phyloP scores from a whole-genome alignment of 2,113 vertebrate species.

The Sinosuthora webbiana region DNA sequence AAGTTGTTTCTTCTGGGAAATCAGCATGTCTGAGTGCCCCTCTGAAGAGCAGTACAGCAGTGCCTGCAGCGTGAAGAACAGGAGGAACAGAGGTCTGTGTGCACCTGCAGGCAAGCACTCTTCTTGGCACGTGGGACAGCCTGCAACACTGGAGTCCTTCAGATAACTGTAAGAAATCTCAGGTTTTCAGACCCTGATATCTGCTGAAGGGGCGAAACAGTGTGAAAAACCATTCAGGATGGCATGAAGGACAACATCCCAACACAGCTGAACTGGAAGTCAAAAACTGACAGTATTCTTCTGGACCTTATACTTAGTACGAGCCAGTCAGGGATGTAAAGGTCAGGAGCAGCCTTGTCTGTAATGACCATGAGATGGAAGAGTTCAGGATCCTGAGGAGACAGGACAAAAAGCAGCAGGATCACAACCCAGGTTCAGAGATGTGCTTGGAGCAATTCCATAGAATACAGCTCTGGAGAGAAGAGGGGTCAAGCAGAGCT shows the following conservation, averaged over 20 bases:
- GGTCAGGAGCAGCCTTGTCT: neutral
- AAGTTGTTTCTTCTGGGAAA: no score
- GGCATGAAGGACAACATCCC: neutral
- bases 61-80: neutral
- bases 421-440: neutral
- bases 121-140: neutral
- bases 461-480: neutral
- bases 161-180: neutral
- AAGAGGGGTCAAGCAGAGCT: neutral
- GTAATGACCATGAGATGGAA: neutral
- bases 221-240: neutral
- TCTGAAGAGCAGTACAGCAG: neutral
- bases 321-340: neutral
- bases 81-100: neutral
- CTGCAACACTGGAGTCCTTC: neutral
- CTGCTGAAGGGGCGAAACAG: rapidly evolving
- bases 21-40: neutral
- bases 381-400: neutral
- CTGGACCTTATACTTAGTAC: neutral
- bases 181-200: neutral
- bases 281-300: neutral
- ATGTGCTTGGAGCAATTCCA: neutral
- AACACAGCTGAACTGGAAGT: neutral
- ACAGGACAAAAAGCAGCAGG: neutral
- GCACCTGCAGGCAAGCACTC: neutral